A percentile compares a stretch with the other conserved stretches of the same genome.
These are phyloP conservation scores for Brachypodius melanocephalos DNA, from an alignment of 2,113 vertebrate genomes.

Conservation along the genomic window DNA sequence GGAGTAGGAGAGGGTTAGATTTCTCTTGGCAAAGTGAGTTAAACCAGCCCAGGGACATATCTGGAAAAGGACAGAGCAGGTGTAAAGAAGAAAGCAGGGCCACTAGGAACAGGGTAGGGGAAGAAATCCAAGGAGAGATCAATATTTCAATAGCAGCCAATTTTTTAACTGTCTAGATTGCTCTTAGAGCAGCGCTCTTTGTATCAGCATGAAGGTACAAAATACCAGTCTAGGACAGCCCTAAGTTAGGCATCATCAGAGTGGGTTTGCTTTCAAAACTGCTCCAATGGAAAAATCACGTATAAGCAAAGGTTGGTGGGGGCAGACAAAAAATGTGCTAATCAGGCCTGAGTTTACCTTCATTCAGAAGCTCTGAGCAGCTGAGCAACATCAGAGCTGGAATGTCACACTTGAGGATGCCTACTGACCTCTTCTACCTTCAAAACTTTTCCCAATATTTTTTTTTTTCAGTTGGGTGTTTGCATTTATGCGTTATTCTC, in stretches of 20 bases:
- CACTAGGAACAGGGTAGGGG: background rate
- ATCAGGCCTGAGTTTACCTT: background rate
- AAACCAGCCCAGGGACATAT: background rate
- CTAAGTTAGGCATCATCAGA: background rate
- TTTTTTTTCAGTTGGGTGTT: background rate
- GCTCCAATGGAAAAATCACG: background rate
- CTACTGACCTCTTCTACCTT: background rate
- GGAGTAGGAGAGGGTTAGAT: background rate
- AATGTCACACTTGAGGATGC: background rate
- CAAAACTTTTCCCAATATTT: background rate
- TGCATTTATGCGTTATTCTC: background rate
- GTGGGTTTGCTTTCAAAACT: background rate
- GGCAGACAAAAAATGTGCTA: background rate
- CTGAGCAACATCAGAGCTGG: background rate
- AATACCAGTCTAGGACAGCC: background rate
- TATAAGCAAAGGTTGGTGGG: background rate
- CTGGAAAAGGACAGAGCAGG: background rate
- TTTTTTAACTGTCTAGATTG: background rate
- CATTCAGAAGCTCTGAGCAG: background rate
- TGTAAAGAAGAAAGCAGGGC: background rate
- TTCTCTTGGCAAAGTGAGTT: background rate
- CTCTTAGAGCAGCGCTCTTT: background rate
- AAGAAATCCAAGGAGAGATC: background rate
- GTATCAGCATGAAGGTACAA: background rate
- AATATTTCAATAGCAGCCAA: background rate